Evolutionary conservation across 1,140 invertebrate species (phyloP).

Genomic region (Idris sp.): DNA sequence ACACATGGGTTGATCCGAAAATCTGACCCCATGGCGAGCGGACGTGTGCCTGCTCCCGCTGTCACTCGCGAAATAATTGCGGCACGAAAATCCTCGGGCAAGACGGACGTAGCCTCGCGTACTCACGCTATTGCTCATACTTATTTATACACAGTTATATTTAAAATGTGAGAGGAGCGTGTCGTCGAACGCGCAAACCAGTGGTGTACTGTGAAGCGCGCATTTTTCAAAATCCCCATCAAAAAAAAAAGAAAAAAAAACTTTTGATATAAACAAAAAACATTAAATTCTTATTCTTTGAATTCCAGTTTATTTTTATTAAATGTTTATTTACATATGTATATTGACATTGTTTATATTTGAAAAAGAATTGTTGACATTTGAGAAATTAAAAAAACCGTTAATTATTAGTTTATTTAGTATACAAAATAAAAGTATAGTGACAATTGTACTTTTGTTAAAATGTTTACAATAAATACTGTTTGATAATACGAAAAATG

Average conservation of each 20-base stretch:
- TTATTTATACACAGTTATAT: constrained; percentile 79
- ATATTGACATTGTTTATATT: no score
- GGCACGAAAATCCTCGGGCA: constrained; percentile 66
- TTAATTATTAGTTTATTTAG: no score
- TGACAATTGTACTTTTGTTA: no score
- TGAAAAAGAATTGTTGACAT: no score
- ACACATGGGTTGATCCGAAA: constrained; percentile 15
- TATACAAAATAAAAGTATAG: no score
- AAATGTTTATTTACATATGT: no score
- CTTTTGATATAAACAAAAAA: no score
- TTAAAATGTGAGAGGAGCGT: constrained; percentile 77
- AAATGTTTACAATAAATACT: no score
- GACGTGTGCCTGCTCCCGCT: constrained; percentile 15
- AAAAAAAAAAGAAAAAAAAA: not conserved
- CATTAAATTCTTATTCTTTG: no score
- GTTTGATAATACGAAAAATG: no score
- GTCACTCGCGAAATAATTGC: constrained; percentile 58
- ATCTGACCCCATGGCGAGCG: constrained; percentile 1
- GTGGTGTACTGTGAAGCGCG: constrained; percentile 29
- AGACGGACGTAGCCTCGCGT: constrained; percentile 70
- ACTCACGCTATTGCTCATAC: constrained; percentile 79
- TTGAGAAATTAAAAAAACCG: no score
- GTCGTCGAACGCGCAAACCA: constrained; percentile 59
- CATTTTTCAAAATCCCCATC: constrained; percentile 44
- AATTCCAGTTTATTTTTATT: no score